Evolutionary conservation across 53 echinoderm and acorn worm genomes (phyloP).

Genomic region (Echinarachnius parma): DNA sequence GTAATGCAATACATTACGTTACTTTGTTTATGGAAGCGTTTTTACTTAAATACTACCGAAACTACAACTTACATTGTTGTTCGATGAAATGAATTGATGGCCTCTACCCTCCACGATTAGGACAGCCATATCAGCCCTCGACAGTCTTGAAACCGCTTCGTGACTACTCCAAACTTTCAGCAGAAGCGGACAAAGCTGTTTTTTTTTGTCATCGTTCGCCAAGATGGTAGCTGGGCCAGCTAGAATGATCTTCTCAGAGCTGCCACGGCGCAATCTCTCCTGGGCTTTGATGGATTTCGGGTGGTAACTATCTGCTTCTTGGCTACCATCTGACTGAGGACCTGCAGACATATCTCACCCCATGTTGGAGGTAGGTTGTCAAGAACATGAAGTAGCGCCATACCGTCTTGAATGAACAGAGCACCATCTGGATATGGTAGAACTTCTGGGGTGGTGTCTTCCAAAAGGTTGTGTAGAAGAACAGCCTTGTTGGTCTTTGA

Average conservation of each 20-base stretch:
- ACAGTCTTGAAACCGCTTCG: constrained; percentile 17
- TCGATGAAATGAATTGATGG: constrained; percentile 32
- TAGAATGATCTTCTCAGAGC: too few relatives aligned
- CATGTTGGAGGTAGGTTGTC: constrained; percentile 6
- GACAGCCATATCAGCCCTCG: constrained; percentile 17
- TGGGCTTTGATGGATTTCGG: constrained; percentile 22
- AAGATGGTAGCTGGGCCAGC: constrained; percentile 51
- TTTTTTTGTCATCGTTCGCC: constrained; percentile 48
- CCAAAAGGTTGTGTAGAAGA: constrained; percentile 38
- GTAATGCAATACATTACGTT: too few relatives aligned
- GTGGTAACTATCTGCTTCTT: constrained; percentile 30
- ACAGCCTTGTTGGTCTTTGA: constrained; percentile 58
- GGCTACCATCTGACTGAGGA: constrained; percentile 20
- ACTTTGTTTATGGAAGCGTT: too few relatives aligned
- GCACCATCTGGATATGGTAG: constrained; percentile 1
- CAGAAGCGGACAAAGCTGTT: constrained; percentile 36
- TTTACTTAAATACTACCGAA: too few relatives aligned
- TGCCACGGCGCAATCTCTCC: too few relatives aligned
- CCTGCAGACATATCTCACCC: constrained; percentile 45
- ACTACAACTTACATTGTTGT: constrained; percentile 43
- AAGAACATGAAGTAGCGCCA: not conserved
- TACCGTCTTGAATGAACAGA: constrained; percentile 11
- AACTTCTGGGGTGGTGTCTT: constrained; percentile 6
- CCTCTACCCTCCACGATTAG: constrained; percentile 48
- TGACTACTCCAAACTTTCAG: constrained; percentile 27